These are phyloP conservation scores for Drosophila formosana DNA, from an alignment of 2,888 invertebrate genomes.

Conservation along the genomic window DNA sequence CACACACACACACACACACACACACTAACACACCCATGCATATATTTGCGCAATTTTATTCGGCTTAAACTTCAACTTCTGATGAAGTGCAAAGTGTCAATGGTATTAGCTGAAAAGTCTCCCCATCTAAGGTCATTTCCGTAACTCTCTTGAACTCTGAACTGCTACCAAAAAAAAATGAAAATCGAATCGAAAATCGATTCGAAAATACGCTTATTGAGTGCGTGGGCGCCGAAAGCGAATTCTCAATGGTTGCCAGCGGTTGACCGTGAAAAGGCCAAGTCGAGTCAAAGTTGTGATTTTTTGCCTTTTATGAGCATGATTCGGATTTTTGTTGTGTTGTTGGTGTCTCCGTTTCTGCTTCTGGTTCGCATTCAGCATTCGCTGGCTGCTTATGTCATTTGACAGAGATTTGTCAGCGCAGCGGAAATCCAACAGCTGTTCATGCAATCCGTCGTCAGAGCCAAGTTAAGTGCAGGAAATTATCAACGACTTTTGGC, in stretches of 20 bases:
- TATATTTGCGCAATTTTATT: slow-evolving; percentile 44
- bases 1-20: slow-evolving; percentile 30
- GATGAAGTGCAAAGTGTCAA: slow-evolving; percentile 34
- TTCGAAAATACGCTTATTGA: neutral
- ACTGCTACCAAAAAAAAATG: neutral
- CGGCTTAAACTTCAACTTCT: slow-evolving; percentile 31
- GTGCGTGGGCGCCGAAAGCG: slow-evolving; percentile 48
- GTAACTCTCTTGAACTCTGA: slow-evolving; percentile 20
- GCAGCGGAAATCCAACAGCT: slow-evolving; percentile 49
- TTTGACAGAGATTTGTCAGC: slow-evolving; percentile 60
- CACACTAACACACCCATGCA: slow-evolving; percentile 23
- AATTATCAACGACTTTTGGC: slow-evolving; percentile 43
- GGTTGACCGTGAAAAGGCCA: slow-evolving; percentile 68
- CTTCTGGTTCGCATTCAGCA: slow-evolving; percentile 56
- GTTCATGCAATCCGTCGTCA: slow-evolving; percentile 29
- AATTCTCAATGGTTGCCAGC: slow-evolving; percentile 37
- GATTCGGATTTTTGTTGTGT: slow-evolving; percentile 49
- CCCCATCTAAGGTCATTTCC: slow-evolving; percentile 15
- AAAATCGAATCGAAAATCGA: neutral
- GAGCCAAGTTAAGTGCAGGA: slow-evolving; percentile 44
- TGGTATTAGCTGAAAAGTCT: neutral
- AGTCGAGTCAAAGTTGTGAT: slow-evolving; percentile 30
- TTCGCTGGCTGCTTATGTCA: slow-evolving; percentile 70
- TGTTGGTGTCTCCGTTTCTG: slow-evolving; percentile 21
- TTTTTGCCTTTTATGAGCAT: slow-evolving; percentile 67